phyloP scores from a whole-genome alignment of 2,113 vertebrate genomes.

The Takifugu bimaculatus region DNA sequence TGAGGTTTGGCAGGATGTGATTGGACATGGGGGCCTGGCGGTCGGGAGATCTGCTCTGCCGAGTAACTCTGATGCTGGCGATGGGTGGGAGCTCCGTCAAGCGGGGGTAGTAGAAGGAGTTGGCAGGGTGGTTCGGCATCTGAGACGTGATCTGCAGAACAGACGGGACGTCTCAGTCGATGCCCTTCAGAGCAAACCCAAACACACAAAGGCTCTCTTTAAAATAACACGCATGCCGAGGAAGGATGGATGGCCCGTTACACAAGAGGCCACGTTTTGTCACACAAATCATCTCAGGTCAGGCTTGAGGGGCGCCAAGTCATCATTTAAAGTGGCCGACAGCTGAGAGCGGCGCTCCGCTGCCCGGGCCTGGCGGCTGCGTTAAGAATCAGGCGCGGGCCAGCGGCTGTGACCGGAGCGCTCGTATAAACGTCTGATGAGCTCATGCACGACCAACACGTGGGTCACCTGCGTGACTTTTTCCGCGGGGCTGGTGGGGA shows the following conservation, averaged over 20 bases:
- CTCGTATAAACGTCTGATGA: too few species aligned
- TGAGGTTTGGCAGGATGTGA: constrained; percentile 74
- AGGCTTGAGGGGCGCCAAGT: constrained; percentile 27
- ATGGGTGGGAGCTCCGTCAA: constrained; percentile 73
- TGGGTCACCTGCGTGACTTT: constrained; percentile 70
- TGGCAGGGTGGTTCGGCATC: constrained; percentile 78
- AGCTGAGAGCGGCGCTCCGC: constrained; percentile 29
- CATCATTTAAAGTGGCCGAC: constrained; percentile 40
- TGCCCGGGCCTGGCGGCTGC: neutral
- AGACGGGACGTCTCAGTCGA: constrained; percentile 21
- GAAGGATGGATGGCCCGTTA: constrained; percentile 31
- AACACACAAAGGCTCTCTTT: constrained; percentile 21
- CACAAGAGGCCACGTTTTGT: constrained; percentile 22
- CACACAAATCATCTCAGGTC: constrained; percentile 32
- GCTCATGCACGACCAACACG: too few species aligned
- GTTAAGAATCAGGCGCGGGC: too few species aligned
- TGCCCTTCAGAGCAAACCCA: constrained; percentile 15
- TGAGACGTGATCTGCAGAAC: constrained; percentile 74
- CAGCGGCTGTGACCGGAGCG: too few species aligned
- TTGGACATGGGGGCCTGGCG: constrained; percentile 72
- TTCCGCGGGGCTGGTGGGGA: constrained; percentile 71
- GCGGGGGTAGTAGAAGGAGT: constrained; percentile 79
- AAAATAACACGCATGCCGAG: constrained; percentile 19
- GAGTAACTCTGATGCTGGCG: constrained; percentile 67
- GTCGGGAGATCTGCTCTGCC: constrained; percentile 52